Conservation (phyloP, 92 coral and sea anemone genomes). For the Siderastrea radians region DNA sequence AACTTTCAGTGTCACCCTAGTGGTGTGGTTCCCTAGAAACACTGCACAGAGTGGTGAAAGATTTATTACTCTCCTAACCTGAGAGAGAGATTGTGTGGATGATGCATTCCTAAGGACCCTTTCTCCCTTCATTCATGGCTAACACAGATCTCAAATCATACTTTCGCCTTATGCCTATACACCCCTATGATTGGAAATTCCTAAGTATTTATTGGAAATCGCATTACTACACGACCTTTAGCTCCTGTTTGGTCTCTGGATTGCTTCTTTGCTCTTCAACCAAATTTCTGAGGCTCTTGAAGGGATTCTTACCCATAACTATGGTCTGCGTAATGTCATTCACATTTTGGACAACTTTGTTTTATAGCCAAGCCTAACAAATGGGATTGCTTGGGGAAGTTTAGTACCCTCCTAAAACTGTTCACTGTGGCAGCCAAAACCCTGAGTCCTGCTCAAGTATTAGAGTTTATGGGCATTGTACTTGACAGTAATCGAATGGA, state of each 20-base stretch:
- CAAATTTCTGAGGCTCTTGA: background rate
- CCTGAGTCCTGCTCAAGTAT: slow-evolving; percentile 21
- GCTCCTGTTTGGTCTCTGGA: background rate
- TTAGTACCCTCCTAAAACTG: background rate
- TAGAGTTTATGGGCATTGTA: slow-evolving; percentile 23
- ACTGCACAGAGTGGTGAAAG: background rate
- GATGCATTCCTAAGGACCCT: slow-evolving; percentile 13
- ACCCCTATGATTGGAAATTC: background rate
- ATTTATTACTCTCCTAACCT: slow-evolving; percentile 35
- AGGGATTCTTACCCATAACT: background rate
- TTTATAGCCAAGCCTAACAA: background rate
- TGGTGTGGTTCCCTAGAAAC: slow-evolving; percentile 4
- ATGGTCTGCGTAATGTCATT: background rate
- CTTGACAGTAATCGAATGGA: slow-evolving; percentile 2
- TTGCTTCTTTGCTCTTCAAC: background rate
- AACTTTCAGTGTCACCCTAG: slow-evolving; percentile 6
- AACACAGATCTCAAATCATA: slow-evolving; percentile 11
- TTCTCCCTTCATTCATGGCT: slow-evolving; percentile 14
- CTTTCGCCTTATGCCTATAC: slow-evolving; percentile 8
- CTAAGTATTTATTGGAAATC: slow-evolving; percentile 19
- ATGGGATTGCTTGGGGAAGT: background rate
- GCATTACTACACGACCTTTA: background rate
- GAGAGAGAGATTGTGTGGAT: background rate
- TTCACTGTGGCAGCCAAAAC: slow-evolving; percentile 5
- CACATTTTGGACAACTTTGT: slow-evolving; percentile 20